Evolutionary conservation across 2,113 vertebrate genomes (phyloP).

Genomic region (Paedocypris sp.): DNA sequence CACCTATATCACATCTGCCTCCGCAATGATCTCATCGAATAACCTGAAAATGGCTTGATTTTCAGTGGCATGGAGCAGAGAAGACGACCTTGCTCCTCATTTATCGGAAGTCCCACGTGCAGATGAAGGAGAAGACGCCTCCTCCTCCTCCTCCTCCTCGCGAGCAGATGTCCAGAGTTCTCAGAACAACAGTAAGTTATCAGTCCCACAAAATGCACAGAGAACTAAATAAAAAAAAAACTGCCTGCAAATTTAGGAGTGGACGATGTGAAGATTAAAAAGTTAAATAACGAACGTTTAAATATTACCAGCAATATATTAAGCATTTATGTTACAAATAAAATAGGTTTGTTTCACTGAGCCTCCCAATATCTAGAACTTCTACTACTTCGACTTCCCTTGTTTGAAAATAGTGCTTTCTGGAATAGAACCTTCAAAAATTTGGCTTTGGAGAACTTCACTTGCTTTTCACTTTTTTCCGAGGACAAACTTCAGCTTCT

Average conservation of each 20-base stretch:
- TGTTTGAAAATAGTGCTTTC: too few species aligned
- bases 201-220: neutral
- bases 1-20: neutral
- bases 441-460: neutral
- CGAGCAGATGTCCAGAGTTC: conserved; percentile 5
- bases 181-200: neutral
- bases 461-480: too few species aligned
- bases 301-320: too few species aligned
- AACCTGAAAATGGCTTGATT: neutral
- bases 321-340: neutral
- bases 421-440: too few species aligned
- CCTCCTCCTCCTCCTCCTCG: conserved; percentile 11
- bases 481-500: too few species aligned
- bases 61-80: neutral
- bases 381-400: too few species aligned
- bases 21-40: neutral
- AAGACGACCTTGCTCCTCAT: neutral
- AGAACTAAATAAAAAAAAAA: neutral
- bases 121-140: neutral
- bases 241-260: neutral
- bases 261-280: neutral
- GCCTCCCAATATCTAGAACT: neutral
- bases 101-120: conserved; percentile 4
- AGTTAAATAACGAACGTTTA: too few species aligned
- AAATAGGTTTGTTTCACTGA: neutral